Evolutionary conservation across 2,797 vertebrate species (phyloP).

Genomic region (Discoglossus pictus): DNA sequence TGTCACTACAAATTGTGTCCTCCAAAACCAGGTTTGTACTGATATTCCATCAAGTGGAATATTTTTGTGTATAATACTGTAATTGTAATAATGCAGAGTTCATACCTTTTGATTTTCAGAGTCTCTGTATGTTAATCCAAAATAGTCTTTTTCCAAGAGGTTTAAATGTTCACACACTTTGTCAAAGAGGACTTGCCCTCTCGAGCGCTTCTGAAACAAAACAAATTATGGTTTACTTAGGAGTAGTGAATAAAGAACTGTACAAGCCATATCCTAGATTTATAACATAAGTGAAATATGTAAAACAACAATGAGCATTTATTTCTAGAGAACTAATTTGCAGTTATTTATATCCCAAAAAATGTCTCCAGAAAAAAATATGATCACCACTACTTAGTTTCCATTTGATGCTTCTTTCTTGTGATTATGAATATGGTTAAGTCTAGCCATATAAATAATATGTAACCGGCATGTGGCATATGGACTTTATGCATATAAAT

Average conservation of each 20-base stretch:
- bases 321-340: too few relatives aligned
- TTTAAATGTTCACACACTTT: conserved; percentile 97
- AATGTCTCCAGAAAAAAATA: too few relatives aligned
- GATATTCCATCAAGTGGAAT: too few relatives aligned
- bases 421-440: too few relatives aligned
- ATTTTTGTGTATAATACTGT: not conserved
- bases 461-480: too few relatives aligned
- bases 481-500: too few relatives aligned
- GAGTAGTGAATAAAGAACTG: not conserved
- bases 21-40: too few relatives aligned
- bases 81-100: not conserved
- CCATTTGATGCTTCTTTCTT: too few relatives aligned
- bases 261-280: conserved; percentile 3
- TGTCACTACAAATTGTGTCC: too few relatives aligned
- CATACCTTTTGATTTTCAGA: conserved; percentile 93
- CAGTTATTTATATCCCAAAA: too few relatives aligned
- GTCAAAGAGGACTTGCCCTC: conserved; percentile 88
- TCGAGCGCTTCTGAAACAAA: conserved; percentile 84
- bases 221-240: conserved; percentile 30
- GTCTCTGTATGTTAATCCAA: conserved; percentile 89
- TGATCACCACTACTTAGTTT: too few relatives aligned
- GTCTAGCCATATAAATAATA: too few relatives aligned
- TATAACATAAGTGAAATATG: conserved; percentile 9
- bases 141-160: conserved; percentile 96
- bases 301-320: not conserved